Evolutionary conservation across 2,888 invertebrate species (phyloP).

Genomic region (Hydriomena furcata): DNA sequence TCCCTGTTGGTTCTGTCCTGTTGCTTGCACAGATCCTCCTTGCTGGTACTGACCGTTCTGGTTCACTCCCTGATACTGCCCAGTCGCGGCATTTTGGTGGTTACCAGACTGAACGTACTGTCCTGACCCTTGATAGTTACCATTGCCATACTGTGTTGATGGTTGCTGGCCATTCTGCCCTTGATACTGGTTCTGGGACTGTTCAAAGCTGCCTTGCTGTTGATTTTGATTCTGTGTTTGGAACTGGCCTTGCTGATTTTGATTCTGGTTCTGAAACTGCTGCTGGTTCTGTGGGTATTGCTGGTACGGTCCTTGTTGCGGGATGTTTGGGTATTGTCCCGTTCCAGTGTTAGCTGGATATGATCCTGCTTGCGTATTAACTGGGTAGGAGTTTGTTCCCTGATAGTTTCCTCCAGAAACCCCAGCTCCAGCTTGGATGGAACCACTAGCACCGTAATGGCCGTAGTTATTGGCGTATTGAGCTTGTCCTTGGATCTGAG

Average conservation of each 20-base stretch:
- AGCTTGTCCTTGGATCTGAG: slow-evolving; percentile 33
- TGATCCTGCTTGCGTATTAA: slow-evolving; percentile 4
- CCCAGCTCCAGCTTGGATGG: slow-evolving; percentile 17
- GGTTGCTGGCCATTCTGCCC: slow-evolving; percentile 35
- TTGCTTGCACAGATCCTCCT: slow-evolving; percentile 24
- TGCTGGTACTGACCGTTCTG: slow-evolving; percentile 28
- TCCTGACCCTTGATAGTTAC: slow-evolving; percentile 25
- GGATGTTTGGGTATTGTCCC: slow-evolving; percentile 13
- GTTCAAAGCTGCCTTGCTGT: slow-evolving; percentile 35
- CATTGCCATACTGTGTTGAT: slow-evolving; percentile 28
- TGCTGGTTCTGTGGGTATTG: slow-evolving; percentile 35
- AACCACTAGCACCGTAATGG: slow-evolving; percentile 27
- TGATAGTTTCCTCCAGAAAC: slow-evolving; percentile 12
- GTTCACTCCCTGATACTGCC: slow-evolving; percentile 18
- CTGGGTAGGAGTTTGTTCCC: slow-evolving; percentile 5
- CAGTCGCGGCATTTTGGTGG: slow-evolving; percentile 23
- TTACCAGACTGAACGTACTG: slow-evolving; percentile 23
- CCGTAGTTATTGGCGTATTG: slow-evolving; percentile 21
- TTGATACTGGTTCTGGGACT: slow-evolving; percentile 32
- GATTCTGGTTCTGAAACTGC: slow-evolving; percentile 33
- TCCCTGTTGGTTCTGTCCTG: slow-evolving; percentile 35
- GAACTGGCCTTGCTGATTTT: slow-evolving; percentile 38
- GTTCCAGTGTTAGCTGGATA: slow-evolving; percentile 11
- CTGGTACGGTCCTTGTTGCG: slow-evolving; percentile 41
- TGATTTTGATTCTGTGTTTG: slow-evolving; percentile 30